A percentile compares a stretch with the other conserved stretches of the same genome.
phyloP scores from a whole-genome alignment of 2,113 vertebrate genomes.

The Ahaetulla prasina region DNA sequence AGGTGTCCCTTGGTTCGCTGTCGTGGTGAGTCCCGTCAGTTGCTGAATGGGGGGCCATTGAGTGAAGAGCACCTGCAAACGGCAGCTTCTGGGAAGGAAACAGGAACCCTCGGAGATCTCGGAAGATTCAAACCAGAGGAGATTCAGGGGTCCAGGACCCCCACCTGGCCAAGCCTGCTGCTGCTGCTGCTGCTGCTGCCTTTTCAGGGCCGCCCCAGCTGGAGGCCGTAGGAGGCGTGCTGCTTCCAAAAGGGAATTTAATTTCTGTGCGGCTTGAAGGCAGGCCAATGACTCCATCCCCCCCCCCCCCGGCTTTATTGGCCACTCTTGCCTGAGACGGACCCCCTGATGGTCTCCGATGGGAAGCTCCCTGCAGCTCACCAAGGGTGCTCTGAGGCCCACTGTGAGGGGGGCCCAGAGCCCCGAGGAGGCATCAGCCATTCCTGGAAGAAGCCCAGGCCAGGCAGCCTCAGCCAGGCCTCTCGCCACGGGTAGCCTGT shows the following conservation, averaged over 20 bases:
- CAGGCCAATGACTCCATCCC: neutral
- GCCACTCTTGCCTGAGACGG: neutral
- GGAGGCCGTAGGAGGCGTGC: neutral
- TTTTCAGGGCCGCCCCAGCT: neutral
- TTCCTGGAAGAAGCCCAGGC: neutral
- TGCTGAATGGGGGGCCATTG: neutral
- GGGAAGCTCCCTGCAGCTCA: neutral
- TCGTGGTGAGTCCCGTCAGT: fast-evolving
- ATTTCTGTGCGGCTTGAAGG: neutral
- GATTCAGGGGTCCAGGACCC: neutral
- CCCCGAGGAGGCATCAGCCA: neutral
- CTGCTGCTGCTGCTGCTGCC: no score
- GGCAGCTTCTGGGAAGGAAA: neutral
- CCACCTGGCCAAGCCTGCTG: neutral
- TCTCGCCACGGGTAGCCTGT: neutral
- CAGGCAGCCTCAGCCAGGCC: neutral
- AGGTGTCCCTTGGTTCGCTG: no score
- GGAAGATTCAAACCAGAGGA: neutral
- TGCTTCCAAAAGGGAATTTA: neutral
- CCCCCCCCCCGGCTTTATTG: neutral
- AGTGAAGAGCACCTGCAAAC: neutral
- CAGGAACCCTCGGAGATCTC: neutral
- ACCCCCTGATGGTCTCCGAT: neutral
- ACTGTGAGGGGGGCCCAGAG: neutral
- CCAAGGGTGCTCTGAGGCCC: neutral